Base-by-base conservation (phyloP, 2,113 vertebrate species). In the Stegastes partitus region DNA sequence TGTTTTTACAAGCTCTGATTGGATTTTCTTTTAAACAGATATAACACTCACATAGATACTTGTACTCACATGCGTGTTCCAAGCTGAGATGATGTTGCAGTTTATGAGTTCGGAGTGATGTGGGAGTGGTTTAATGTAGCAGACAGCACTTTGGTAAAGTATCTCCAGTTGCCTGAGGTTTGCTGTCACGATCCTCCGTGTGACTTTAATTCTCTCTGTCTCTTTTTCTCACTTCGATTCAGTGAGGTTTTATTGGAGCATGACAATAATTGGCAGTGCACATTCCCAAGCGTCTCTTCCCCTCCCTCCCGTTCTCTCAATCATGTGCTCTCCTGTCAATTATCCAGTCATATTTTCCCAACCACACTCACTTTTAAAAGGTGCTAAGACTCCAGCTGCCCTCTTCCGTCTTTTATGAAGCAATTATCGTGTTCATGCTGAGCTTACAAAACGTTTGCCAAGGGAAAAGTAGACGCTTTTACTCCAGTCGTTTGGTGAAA, bases 341-440 rank as follows among this genome's bases (percentile, higher is more conserved):
- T 75, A 54, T 49, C 47, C 7, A 5, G 54, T 67, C 21, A 50
- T 54, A 53, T 58, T 55, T 37, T 44, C 63, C 19, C 53, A 22
- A 37, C 53, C 70, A 23, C 25, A 16, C 21, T 71, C 45, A 25
- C 53, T 53, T 62, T 47, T 45, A 57, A 25, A 26, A 68, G 69
- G 28, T 47, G 51, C 63, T 28, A 55, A 72, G 23, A 51, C 21
- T 50, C 55, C 31, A 45, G n/a, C 68, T 62, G 15, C 26, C 26
- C 69, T 23, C n/a, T 11, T 6, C 50, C 19, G 26, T 34, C 22
- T 61, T 70, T 77, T 42, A 31, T 68, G 66, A 61, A 66, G 31
- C 51, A 70, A 73, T 74, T 77, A 79, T 79, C 61, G 11, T 58
- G 55, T 74, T 50, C 54, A 25, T 39, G 22, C 23, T 55, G 15